These are phyloP conservation scores for Harpalus rubripes DNA, from an alignment of 2,888 invertebrate genomes.

Conservation along the genomic window DNA sequence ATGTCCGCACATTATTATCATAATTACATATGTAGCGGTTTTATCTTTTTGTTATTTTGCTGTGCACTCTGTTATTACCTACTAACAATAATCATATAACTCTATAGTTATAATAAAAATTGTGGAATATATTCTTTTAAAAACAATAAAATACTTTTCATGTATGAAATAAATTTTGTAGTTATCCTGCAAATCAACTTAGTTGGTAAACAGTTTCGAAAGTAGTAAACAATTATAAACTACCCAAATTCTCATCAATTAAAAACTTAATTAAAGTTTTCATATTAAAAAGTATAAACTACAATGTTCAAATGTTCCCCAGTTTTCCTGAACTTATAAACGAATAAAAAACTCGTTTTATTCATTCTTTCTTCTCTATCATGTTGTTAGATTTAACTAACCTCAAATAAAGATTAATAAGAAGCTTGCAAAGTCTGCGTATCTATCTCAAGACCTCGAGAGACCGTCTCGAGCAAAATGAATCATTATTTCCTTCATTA, in stretches of 20 bases:
- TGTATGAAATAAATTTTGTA: too few relatives aligned
- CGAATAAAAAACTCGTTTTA: not conserved
- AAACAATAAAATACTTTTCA: too few relatives aligned
- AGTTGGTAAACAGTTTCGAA: conserved; percentile 12
- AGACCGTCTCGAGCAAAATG: conserved; percentile 34
- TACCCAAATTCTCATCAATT: conserved; percentile 26
- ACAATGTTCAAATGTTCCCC: not conserved
- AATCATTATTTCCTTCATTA: conserved; percentile 48
- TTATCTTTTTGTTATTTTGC: too few relatives aligned
- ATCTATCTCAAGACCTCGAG: conserved; percentile 39
- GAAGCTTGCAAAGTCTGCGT: conserved; percentile 5
- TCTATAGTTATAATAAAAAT: too few relatives aligned
- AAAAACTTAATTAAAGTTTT: conserved; percentile 44
- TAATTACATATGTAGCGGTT: too few relatives aligned
- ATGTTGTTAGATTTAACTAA: conserved; percentile 26
- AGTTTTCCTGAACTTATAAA: conserved; percentile 10
- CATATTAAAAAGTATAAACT: conserved; percentile 42
- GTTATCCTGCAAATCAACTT: not conserved
- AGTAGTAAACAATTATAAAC: conserved; percentile 30
- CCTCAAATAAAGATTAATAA: conserved; percentile 52
- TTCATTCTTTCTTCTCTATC: not conserved
- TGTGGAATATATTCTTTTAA: too few relatives aligned
- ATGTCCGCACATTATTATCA: too few relatives aligned
- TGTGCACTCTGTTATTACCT: too few relatives aligned
- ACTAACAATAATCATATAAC: too few relatives aligned